These are phyloP conservation scores for Busarellus nigricollis DNA, from an alignment of 2,797 vertebrate genomes.

Conservation along the genomic window DNA sequence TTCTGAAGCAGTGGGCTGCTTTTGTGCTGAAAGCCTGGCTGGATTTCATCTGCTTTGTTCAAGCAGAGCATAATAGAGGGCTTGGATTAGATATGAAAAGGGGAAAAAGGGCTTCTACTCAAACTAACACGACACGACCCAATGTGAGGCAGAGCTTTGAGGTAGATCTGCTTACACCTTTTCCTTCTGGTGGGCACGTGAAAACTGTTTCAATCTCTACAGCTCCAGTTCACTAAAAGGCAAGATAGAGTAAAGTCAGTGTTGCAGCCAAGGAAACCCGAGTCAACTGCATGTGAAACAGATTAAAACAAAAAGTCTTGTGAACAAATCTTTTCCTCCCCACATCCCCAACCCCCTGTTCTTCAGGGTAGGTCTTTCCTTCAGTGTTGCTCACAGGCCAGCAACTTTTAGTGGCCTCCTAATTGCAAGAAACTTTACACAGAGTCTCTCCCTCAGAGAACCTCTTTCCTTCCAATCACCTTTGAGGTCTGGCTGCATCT, in stretches of 20 bases:
- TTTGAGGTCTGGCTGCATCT: background rate
- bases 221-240: background rate
- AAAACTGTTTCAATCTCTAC: background rate
- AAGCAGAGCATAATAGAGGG: background rate
- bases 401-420: background rate
- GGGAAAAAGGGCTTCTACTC: background rate
- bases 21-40: background rate
- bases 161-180: background rate
- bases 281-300: background rate
- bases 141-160: background rate
- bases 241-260: background rate
- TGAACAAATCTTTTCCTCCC: background rate
- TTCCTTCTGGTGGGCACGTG: background rate
- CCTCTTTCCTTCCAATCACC: background rate
- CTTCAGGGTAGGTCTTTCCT: background rate
- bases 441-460: background rate
- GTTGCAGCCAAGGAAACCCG: background rate
- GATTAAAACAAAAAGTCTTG: background rate
- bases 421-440: background rate
- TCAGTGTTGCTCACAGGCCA: background rate
- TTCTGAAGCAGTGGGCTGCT: background rate
- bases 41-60: background rate
- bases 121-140: accelerated
- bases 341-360: background rate
- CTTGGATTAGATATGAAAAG: background rate